phyloP scores from a whole-genome alignment of 64 coral and sea anemone genomes.

The Exaiptasia diaphana region DNA sequence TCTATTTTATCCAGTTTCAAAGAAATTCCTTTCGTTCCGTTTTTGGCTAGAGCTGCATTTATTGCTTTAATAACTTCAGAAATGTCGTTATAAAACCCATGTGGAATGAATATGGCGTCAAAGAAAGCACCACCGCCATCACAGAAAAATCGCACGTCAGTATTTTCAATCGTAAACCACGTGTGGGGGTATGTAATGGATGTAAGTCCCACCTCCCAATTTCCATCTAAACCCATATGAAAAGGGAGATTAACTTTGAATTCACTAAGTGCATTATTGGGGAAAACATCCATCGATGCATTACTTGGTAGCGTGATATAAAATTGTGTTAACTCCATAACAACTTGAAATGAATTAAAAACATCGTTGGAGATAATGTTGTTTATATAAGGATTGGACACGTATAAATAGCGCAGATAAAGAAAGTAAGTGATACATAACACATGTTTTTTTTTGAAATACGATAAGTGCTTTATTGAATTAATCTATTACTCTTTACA shows the following conservation, averaged over 20 bases:
- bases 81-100: too few species aligned
- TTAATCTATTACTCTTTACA: background rate
- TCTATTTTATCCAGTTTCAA: too few species aligned
- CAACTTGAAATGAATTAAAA: background rate
- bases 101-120: too few species aligned
- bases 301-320: constrained; percentile 31
- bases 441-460: too few species aligned
- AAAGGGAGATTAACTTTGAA: constrained; percentile 11
- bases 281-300: background rate
- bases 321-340: background rate
- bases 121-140: background rate
- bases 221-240: background rate
- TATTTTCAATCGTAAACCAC: background rate
- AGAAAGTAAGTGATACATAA: too few species aligned
- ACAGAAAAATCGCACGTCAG: background rate
- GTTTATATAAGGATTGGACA: background rate
- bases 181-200: background rate
- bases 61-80: too few species aligned
- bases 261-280: constrained; percentile 1
- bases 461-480: too few species aligned
- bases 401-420: too few species aligned
- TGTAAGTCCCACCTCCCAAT: constrained; percentile 8
- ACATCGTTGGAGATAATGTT: too few species aligned
- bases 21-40: too few species aligned
- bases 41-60: too few species aligned